Base-by-base conservation (phyloP, 1,140 invertebrate species). In the Mya arenaria region DNA sequence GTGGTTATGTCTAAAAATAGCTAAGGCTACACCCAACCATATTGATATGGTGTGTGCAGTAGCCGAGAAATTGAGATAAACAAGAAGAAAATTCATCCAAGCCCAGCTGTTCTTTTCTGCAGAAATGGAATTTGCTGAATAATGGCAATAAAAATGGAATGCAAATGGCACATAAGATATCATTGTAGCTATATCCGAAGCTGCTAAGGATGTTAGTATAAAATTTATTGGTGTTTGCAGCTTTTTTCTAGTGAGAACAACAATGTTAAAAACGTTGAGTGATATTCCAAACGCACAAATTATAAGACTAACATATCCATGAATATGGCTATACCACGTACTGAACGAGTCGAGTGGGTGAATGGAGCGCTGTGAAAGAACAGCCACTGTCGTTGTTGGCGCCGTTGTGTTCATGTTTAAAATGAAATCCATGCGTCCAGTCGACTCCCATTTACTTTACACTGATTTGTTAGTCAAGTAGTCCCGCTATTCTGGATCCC, bases 31-130 rank as follows among this genome's bases (percentile, higher is more conserved):
- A 0, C 97, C 98, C 72, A 99, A 91, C 95, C 96, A 98, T 68
- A 98, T 98, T 0, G 97, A 97, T 56, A 98, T 97, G 0, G 97
- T 98, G 91, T 99, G 98, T 89, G 96, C 94, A 0, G 97, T 96
- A 95, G 94, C 91, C 0, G 94, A 92, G 90, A 98, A 98, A 85
- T 97, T 89, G 28, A 90, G 79, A 62, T 91, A 87, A 75, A 92
- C 90, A 6, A 91, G 69, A 4, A 90, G 69, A 79, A 90, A 92
- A 10, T 77, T 62, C 85, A 90, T 89, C 91, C 91, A 92, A 0
- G 73, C 84, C n/a, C 66, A 62, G n/a, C 82, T 84, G 56, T 86
- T 84, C 25, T 80, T 85, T 15, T 82, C 74, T 0, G 79, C 41
- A 1, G 79, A 84, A 6, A 85, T 60, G 19, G 48, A 58, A 15